Conservation (phyloP, 2,113 vertebrate species). For the Protobothrops mucrosquamatus region DNA sequence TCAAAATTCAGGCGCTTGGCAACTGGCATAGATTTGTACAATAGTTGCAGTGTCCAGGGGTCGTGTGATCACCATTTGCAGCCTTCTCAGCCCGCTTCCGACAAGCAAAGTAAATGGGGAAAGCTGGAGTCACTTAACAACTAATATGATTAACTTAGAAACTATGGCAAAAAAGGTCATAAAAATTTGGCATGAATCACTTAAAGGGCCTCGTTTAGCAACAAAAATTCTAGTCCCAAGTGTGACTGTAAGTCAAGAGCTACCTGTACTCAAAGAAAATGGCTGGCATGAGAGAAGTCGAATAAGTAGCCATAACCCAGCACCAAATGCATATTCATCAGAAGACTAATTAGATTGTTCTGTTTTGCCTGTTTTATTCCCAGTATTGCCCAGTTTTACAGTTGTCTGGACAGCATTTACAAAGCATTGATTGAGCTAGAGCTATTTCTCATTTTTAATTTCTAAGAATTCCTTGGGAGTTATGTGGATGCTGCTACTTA, state of each 20-base stretch:
- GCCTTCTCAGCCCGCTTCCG: background rate
- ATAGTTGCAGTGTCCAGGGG: background rate
- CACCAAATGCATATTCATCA: background rate
- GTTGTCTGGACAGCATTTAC: background rate
- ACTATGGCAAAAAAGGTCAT: background rate
- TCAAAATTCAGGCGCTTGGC: background rate
- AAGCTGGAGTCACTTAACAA: background rate
- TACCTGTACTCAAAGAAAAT: background rate
- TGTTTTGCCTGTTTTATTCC: background rate
- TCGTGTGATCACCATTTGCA: background rate
- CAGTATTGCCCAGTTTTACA: background rate
- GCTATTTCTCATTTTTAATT: background rate
- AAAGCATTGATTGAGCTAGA: background rate
- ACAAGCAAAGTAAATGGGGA: background rate
- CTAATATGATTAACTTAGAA: background rate
- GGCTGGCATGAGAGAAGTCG: background rate
- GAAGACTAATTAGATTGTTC: background rate
- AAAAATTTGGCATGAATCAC: background rate
- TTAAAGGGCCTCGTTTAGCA: background rate
- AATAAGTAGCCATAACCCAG: background rate
- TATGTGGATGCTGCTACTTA: background rate
- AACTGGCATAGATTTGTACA: background rate
- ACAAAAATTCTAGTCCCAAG: background rate
- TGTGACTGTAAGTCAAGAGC: background rate
- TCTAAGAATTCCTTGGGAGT: background rate